Evolutionary conservation across 2,113 vertebrate species (phyloP).

Genomic region (Craseonycteris thonglongyai): DNA sequence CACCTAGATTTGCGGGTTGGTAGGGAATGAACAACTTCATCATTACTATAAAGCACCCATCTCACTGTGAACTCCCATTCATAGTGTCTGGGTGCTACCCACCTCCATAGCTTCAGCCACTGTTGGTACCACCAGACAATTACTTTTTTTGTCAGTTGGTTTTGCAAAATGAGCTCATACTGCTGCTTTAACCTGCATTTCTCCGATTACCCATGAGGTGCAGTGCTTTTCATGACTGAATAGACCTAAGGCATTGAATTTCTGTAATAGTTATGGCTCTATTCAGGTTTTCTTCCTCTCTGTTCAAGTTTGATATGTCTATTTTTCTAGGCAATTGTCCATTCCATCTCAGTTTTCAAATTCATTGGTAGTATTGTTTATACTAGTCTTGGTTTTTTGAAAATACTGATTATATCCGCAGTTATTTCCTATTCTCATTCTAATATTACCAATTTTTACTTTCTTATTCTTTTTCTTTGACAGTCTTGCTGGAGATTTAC

Average conservation of each 20-base stretch:
- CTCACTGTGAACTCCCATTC: neutral
- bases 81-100: fast-evolving
- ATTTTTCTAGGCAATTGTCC: neutral
- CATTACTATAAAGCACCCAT: neutral
- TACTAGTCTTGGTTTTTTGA: neutral
- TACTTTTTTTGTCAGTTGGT: neutral
- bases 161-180: neutral
- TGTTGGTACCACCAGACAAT: neutral
- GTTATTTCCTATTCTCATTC: neutral
- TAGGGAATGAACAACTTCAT: neutral
- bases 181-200: neutral
- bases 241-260: neutral
- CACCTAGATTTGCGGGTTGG: neutral
- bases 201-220: neutral
- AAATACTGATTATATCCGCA: neutral
- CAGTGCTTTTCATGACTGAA: neutral
- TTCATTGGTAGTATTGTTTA: neutral
- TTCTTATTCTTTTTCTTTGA: neutral
- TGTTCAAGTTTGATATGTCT: neutral
- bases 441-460: neutral
- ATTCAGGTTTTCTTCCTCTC: neutral
- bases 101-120: neutral
- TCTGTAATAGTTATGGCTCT: neutral
- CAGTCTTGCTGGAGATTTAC: neutral
- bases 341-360: neutral